Evolutionary conservation across 1,140 invertebrate genomes (phyloP), one percentile per base, ranked within the genome.

Genomic region (Hyles euphorbiae): DNA sequence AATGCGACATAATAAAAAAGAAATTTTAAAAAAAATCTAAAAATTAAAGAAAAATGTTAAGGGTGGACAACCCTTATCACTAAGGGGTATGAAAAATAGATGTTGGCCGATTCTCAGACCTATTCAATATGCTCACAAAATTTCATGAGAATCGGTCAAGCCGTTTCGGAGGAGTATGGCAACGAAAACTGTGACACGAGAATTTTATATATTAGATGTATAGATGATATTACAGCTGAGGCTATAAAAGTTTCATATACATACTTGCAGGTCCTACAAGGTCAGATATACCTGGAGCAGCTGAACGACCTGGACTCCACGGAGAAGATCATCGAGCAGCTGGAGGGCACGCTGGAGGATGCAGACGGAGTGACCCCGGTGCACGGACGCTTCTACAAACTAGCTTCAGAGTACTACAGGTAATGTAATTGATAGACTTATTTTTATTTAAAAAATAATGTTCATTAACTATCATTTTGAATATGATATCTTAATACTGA

Each of bases 341-440:
- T 98, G 45, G 95, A 98, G 76, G 91, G 92, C 48, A 93, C 96
- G 47, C 86, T 99, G 7, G 96, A 98, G 78, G 94, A 95, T 67
- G 93, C 97, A 0, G 96, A 98, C 84, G 97, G 97, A 40, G 93
- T 99, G 3, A 98, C 97, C 0, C 90, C 96, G 2, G 97, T 99
- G 5, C 98, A 99, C 86, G 96, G 97, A 9, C 91, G 97, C 72
- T 99, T 97, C 87, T 99, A 99, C 82, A 94, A 98, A 63, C 90
- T 99, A 34, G 97, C 97, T 3, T 97, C 97, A 46, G 94, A 98
- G 65, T 96, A 99, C 70, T 96, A 97, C 79, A 93, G 92, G 78
- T 92, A 53, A 54, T 47, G 22, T 50, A 34, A 34, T 3, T 52
- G 6, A 34, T 34, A 7, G 3, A 33, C 9, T 1, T 6, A 22